Evolutionary conservation across 2,888 invertebrate genomes (phyloP), one percentile per base, ranked within the genome.

Genomic region (Eugnorisma glareosa): DNA sequence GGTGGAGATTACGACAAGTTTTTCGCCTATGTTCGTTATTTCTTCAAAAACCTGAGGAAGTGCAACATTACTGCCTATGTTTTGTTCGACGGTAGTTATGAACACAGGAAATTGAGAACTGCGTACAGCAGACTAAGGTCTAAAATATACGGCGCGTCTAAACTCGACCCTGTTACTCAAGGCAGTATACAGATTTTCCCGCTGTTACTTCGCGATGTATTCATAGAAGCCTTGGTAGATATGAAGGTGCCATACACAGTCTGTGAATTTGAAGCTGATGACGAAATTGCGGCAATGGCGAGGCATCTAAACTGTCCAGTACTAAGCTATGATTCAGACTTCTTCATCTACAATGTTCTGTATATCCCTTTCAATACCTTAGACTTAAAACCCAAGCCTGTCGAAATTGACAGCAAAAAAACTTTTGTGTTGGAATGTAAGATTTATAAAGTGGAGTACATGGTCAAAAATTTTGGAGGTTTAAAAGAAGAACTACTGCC

Each of bases 321-420:
- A 4, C 93, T 99, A 7, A 99, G 99, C 90, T 98, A 98, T 88
- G 99, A 99, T 94, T 99, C 99, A 0, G 99, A 99, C 95, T 99
- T 99, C 94, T 99, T 98, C 90, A 98, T 99, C 84, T 99, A 98
- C 93, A 98, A 98, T 94, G 97, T 98, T 0, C 94, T 97, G 3
- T 99, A 99, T 88, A 98, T 99, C 84, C 98, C 99, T 0, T 97
- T 98, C 84, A 96, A 97, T 48, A 98, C 97, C 40, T 91, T 98
- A 21, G 97, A 97, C 8, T 93, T 97, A 11, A 97, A 97, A 91
- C 93, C 95, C 11, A 93, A 89, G 64, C 86, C 86, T 2, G 82
- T 93, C 54, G 91, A 92, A 37, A 88, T 92, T 35, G 87, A 94
- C 82, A 93, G 89, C 0, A 89, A 80, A 15, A 94, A 91, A 85